phyloP scores from a whole-genome alignment of 2,888 invertebrate species.

The Polietes domitor region DNA sequence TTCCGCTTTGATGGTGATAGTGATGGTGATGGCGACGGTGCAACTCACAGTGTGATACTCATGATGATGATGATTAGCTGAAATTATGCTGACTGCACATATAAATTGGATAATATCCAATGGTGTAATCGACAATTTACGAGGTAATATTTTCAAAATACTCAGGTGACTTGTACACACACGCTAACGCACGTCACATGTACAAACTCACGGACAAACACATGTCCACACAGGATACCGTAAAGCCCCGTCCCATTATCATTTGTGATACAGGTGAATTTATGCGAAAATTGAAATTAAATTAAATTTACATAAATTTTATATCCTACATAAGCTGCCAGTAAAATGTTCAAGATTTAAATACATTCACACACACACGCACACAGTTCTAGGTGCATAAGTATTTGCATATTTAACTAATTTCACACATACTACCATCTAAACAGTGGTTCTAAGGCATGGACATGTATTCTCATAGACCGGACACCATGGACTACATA shows the following conservation, averaged over 20 bases:
- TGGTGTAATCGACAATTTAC: constrained; percentile 55
- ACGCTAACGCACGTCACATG: background rate
- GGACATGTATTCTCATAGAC: too few species aligned
- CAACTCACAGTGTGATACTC: constrained; percentile 42
- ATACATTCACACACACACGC: constrained; percentile 19
- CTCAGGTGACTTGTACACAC: constrained; percentile 53
- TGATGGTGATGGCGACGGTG: background rate
- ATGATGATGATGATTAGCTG: constrained; percentile 61
- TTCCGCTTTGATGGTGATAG: background rate
- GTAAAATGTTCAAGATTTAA: constrained; percentile 34
- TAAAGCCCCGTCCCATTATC: background rate
- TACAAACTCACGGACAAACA: background rate
- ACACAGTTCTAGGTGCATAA: too few species aligned
- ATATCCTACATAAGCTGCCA: constrained; percentile 41
- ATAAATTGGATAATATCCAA: constrained; percentile 62
- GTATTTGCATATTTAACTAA: too few species aligned
- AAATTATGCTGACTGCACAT: constrained; percentile 62
- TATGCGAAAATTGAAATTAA: constrained; percentile 44
- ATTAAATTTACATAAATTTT: constrained; percentile 47
- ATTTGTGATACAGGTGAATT: constrained; percentile 24
- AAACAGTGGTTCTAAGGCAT: too few species aligned
- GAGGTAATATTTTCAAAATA: constrained; percentile 49
- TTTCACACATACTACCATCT: too few species aligned
- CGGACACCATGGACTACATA: too few species aligned
- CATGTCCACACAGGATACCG: background rate